Evolutionary conservation across 2,797 vertebrate genomes (phyloP).

Genomic region (Hephaestus fuliginosus): DNA sequence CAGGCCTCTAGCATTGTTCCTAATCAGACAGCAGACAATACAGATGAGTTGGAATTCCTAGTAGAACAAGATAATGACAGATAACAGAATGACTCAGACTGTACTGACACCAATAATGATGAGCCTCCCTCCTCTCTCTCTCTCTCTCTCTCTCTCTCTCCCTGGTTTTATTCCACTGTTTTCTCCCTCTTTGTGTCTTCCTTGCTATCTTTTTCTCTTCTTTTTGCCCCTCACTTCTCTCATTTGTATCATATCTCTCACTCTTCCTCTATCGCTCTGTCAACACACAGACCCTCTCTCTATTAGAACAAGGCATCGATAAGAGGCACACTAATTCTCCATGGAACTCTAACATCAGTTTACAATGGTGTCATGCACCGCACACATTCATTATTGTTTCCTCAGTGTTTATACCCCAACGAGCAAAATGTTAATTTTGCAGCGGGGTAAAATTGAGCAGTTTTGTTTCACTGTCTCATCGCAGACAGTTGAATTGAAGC

Average conservation of each 20-base stretch:
- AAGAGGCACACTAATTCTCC: slow-evolving; percentile 50
- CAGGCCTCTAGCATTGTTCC: slow-evolving; percentile 43
- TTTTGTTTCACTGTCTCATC: slow-evolving; percentile 13
- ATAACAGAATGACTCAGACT: slow-evolving; percentile 60
- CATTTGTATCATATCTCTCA: slow-evolving; percentile 49
- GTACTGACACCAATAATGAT: slow-evolving; percentile 55
- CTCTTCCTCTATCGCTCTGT: slow-evolving; percentile 43
- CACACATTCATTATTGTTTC: slow-evolving; percentile 47
- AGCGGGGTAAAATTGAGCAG: not conserved
- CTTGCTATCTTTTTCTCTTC: slow-evolving; percentile 5
- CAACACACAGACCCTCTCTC: slow-evolving; percentile 36
- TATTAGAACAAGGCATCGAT: slow-evolving; percentile 55
- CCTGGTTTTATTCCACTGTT: not conserved
- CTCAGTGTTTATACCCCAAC: slow-evolving; percentile 23
- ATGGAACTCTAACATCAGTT: slow-evolving; percentile 31
- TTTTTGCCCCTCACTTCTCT: slow-evolving; percentile 20
- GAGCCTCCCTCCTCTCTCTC: slow-evolving; percentile 12
- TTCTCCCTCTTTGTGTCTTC: slow-evolving; percentile 37
- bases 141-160: not conserved
- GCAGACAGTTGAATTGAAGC: not conserved
- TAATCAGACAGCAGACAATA: slow-evolving; percentile 68
- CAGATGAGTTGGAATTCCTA: slow-evolving; percentile 61
- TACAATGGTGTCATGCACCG: slow-evolving; percentile 55
- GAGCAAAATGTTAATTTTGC: slow-evolving; percentile 46
- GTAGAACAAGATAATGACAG: slow-evolving; percentile 64